Base-by-base conservation (phyloP, 37 sponge, comb jelly and placozoan genomes). In the Spongia lamella region DNA sequence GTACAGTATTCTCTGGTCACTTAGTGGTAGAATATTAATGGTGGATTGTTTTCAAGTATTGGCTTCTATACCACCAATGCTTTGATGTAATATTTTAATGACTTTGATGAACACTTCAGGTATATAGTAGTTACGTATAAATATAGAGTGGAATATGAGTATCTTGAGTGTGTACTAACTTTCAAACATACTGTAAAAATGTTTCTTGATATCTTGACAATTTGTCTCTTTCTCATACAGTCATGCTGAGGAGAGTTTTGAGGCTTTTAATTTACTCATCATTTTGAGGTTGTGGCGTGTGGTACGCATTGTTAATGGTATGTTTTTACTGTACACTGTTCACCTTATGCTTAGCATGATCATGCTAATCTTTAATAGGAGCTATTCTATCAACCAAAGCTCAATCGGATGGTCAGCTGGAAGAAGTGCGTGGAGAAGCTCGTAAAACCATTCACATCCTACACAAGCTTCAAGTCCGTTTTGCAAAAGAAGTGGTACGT, bases 201-300 rank as follows among this genome's bases (percentile, higher is more conserved):
- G 14, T 68, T 7, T 16, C 49, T 19, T 21, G 17, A 16, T 15
- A 34, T 62, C 6, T 65, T 49, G n/a, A n/a, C n/a, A n/a, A n/a
- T n/a, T n/a, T 61, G 62, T 66, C 2, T 7, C n/a, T 76, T 22
- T 60, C 19, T 29, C 21, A 52, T 78, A 38, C 53, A 94, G 94
- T 21, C 69, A 26, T 52, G 67, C 79, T 27, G 94, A 94, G 54
- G 88, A 76, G 0, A 87, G 82, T 78, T 55, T 47, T 49, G 82
- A 79, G 38, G 91, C 82, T 34, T 86, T 79, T 30, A 64, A 72
- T 38, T 80, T 96, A 14, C 71, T 96, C 56, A 92, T 96, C 24
- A 31, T 96, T 19, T 83, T 92, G 21, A 67, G 97, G 53, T 61
- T 96, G 67, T 96, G 97, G 97, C 83, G 93, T 40, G 90, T 96